A percentile compares a stretch with the other conserved stretches of the same genome.
Evolutionary conservation across 2,113 vertebrate species (phyloP).

Genomic region (Junco hyemalis): DNA sequence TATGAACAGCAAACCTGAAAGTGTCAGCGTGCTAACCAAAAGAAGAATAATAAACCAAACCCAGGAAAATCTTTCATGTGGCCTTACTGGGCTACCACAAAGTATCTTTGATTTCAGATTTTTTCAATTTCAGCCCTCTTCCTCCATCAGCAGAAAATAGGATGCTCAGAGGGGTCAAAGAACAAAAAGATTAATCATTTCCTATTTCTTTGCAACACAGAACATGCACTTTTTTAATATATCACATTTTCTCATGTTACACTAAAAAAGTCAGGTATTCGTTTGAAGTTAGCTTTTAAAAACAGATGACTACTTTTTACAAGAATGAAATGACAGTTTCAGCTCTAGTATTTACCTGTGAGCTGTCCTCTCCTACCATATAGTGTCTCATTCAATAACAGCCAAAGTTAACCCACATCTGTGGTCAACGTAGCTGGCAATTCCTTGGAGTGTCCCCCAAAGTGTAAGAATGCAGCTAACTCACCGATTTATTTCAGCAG

Average conservation of each 20-base stretch:
- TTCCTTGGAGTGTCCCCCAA: slow-evolving; percentile 50
- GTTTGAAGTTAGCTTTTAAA: not conserved
- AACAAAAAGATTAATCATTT: not conserved
- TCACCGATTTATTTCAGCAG: slow-evolving; percentile 73
- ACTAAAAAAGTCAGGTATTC: not conserved
- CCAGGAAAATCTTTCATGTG: not conserved
- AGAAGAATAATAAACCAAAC: not conserved
- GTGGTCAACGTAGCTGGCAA: slow-evolving; percentile 69
- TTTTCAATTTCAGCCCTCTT: not conserved
- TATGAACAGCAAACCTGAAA: not conserved
- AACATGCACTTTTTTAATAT: not conserved
- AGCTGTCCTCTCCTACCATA: not conserved
- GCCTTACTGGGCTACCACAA: not conserved
- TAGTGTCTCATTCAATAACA: not conserved
- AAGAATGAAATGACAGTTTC: not conserved
- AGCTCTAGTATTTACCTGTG: slow-evolving; percentile 24
- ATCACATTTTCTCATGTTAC: not conserved
- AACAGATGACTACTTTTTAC: not conserved
- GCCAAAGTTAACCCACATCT: slow-evolving; percentile 46
- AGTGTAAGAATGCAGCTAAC: slow-evolving; percentile 71
- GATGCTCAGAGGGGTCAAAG: not conserved
- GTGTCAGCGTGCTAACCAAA: not conserved
- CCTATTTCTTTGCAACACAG: not conserved
- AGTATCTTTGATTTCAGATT: not conserved
- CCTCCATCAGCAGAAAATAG: not conserved